A percentile compares a stretch with the other conserved stretches of the same genome.
phyloP scores from a whole-genome alignment of 1,140 invertebrate genomes.

The Maconellicoccus hirsutus region DNA sequence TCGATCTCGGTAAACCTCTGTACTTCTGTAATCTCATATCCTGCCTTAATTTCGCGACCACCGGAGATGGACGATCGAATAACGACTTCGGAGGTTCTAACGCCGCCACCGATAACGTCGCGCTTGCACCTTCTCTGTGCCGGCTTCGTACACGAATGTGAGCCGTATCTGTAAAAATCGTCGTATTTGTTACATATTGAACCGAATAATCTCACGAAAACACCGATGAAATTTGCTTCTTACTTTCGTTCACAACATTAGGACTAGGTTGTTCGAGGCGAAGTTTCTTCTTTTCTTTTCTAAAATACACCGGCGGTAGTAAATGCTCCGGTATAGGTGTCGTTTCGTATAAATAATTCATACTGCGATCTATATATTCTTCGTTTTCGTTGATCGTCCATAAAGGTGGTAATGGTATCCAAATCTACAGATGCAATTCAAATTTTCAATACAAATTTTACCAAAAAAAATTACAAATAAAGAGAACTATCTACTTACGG shows the following conservation, averaged over 20 bases:
- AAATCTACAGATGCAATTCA: conserved; percentile 31
- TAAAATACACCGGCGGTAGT: conserved; percentile 24
- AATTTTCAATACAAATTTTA: no score
- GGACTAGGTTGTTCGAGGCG: conserved; percentile 31
- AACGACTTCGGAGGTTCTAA: conserved; percentile 41
- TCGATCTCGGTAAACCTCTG: conserved; percentile 45
- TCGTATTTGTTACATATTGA: no score
- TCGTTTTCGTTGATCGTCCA: conserved; percentile 84
- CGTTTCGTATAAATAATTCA: conserved; percentile 72
- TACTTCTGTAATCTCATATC: conserved; percentile 66
- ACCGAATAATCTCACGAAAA: neutral
- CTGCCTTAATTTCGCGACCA: conserved; percentile 59
- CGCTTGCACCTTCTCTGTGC: neutral
- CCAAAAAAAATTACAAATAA: no score
- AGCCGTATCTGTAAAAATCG: neutral
- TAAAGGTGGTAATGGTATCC: conserved; percentile 93
- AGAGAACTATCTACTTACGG: conserved; percentile 59
- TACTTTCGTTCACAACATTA: neutral
- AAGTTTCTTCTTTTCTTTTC: conserved; percentile 27
- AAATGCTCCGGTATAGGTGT: conserved; percentile 25
- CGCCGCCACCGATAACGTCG: neutral
- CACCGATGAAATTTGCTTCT: neutral
- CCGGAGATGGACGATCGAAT: conserved; percentile 73
- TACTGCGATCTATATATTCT: conserved; percentile 75
- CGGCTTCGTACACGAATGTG: conserved; percentile 4